Conservation (phyloP, 2,797 vertebrate species). For the Helicolenus hilgendorfi region DNA sequence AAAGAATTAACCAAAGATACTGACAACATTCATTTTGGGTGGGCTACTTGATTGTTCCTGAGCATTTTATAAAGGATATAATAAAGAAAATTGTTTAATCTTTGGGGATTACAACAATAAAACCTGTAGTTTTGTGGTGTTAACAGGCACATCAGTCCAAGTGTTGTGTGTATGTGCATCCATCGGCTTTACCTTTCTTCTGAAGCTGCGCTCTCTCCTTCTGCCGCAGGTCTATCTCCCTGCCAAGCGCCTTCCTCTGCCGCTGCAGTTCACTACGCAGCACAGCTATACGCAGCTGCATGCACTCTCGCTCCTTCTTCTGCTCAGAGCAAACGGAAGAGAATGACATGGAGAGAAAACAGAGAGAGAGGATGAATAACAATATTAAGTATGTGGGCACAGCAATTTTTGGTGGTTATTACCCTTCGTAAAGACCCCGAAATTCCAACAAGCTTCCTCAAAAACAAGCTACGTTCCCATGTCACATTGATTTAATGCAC, state of each 20-base stretch:
- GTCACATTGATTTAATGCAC: constrained; percentile 19
- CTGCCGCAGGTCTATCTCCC: constrained; percentile 93
- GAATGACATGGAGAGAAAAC: constrained; percentile 20
- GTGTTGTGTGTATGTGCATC: neutral
- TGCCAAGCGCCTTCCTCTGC: constrained; percentile 95
- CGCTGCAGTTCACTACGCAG: constrained; percentile 96
- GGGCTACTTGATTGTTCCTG: neutral
- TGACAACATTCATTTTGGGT: neutral
- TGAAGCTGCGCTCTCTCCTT: constrained; percentile 92
- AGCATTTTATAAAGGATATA: neutral
- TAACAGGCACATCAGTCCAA: neutral
- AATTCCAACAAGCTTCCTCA: constrained; percentile 35
- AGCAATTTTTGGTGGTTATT: constrained; percentile 33
- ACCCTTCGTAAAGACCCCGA: constrained; percentile 23
- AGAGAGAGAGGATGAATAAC: constrained; percentile 9
- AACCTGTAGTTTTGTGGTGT: neutral
- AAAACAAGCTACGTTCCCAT: constrained; percentile 38
- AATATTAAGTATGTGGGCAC: constrained; percentile 41
- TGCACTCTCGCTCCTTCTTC: constrained; percentile 98
- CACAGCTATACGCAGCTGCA: constrained; percentile 95
- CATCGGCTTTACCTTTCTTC: constrained; percentile 91
- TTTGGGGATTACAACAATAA: neutral
- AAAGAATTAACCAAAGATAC: neutral
- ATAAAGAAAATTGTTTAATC: neutral
- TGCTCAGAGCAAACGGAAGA: constrained; percentile 63